Conservation (phyloP, 2,888 invertebrate genomes). For the Chrysodeixis includens region DNA sequence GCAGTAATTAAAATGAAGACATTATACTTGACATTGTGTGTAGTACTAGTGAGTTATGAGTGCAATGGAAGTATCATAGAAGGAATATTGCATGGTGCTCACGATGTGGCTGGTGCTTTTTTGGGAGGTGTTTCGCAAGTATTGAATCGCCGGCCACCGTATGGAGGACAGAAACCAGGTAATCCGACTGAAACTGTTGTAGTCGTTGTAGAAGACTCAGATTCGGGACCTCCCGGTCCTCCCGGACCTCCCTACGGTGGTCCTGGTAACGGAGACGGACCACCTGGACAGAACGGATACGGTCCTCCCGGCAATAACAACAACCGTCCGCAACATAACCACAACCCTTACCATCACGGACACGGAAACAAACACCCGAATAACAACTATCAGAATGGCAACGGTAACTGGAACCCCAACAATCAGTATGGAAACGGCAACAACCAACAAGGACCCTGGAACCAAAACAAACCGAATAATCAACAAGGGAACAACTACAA, state of each 20-base stretch:
- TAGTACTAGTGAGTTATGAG: slow-evolving; percentile 52
- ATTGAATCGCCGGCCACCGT: slow-evolving; percentile 48
- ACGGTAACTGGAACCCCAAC: slow-evolving; percentile 34
- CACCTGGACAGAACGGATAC: slow-evolving; percentile 54
- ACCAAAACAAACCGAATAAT: slow-evolving; percentile 6
- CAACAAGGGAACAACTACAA: background rate
- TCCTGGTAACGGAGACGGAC: slow-evolving; percentile 42
- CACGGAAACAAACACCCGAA: slow-evolving; percentile 33
- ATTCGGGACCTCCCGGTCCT: slow-evolving; percentile 18
- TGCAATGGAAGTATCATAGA: slow-evolving; percentile 52
- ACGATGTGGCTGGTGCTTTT: slow-evolving; percentile 67
- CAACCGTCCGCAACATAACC: slow-evolving; percentile 18
- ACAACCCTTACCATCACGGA: slow-evolving; percentile 33
- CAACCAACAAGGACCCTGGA: slow-evolving; percentile 38
- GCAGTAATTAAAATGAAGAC: slow-evolving; percentile 42
- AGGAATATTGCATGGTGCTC: slow-evolving; percentile 48
- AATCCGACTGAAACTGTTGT: slow-evolving; percentile 63
- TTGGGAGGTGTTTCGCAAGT: slow-evolving; percentile 68
- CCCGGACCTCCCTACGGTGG: slow-evolving; percentile 25
- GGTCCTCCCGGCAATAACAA: slow-evolving; percentile 47
- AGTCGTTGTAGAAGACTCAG: slow-evolving; percentile 63
- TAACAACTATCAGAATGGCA: slow-evolving; percentile 27
- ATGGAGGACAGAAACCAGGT: slow-evolving; percentile 46
- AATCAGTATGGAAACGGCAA: background rate
- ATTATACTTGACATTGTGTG: slow-evolving; percentile 44